Evolutionary conservation across 2,888 invertebrate species (phyloP), one percentile per base, ranked within the genome.

Genomic region (Hecatera dysodea): DNA sequence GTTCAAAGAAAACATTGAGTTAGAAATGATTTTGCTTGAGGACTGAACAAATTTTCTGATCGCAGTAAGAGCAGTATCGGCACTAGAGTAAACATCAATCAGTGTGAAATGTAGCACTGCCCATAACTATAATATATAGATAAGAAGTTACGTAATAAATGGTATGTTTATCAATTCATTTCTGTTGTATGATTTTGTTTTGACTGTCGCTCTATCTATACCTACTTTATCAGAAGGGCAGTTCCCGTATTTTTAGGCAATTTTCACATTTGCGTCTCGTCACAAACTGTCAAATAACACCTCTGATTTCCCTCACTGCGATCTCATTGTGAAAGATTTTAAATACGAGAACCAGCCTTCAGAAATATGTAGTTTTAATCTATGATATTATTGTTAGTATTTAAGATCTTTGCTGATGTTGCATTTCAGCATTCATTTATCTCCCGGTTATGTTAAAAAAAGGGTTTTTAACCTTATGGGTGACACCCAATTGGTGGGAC

Each of bases 91-190:
- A 24, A 29, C 0, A 39, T 39, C 53, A 62, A 42, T 33, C 44
- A 56, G 53, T 74, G 65, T 65, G 66, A 66, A 67, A 78, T 82
- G 76, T 85, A 85, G 73, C 74, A 82, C 81, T 85, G 83, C 80
- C 78, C 79, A 36, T 76, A 80, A 69, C 83, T 84, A 78, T 83
- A 63, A 78, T 76, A 73, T 36, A 46, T 84, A 83, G 82, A 69
- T 83, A 74, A 84, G 76, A 82, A 80, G 78, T 61, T 52, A 66
- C 66, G 74, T 87, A 90, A 90, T 91, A 91, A 91, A 91, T 69
- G 85, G 87, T 86, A 86, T 88, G 87, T 88, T 87, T 83, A 86
- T 76, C 74, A 84, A 87, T 86, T 79, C 56, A 71, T 75, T 70
- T 76, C 22, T 64, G 80, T 84, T 78, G 77, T 80, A 74, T 80